phyloP scores from a whole-genome alignment of 2,888 invertebrate species.

The Altica lythri region DNA sequence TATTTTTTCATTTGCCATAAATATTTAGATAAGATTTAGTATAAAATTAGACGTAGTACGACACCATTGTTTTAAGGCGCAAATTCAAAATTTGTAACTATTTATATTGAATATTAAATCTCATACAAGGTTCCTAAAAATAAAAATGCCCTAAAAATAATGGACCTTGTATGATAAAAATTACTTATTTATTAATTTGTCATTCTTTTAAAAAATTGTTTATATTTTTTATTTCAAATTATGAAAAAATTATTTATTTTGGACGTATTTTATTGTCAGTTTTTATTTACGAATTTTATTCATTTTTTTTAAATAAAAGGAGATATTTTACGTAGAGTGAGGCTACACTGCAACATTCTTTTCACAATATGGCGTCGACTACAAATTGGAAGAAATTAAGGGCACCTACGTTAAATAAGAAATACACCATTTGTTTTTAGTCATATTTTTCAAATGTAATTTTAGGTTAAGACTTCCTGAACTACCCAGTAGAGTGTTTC shows the following conservation, averaged over 20 bases:
- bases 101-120: constrained; percentile 21
- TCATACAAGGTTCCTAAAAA: constrained; percentile 6
- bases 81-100: constrained; percentile 50
- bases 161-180: constrained; percentile 24
- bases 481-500: constrained; percentile 33
- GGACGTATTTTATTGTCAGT: constrained; percentile 43
- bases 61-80: constrained; percentile 49
- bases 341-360: constrained; percentile 38
- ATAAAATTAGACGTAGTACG: constrained; percentile 46
- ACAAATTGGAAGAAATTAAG: constrained; percentile 48
- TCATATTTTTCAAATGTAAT: constrained; percentile 31
- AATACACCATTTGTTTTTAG: constrained; percentile 40
- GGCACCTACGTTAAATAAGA: constrained; percentile 50
- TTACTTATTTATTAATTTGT: constrained; percentile 46
- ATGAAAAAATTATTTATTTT: constrained; percentile 52
- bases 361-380: constrained; percentile 48
- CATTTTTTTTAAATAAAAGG: constrained; percentile 29
- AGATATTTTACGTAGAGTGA: constrained; percentile 48
- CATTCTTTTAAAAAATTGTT: constrained; percentile 46
- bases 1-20: constrained; percentile 35
- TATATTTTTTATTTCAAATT: constrained; percentile 49
- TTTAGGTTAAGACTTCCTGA: constrained; percentile 28
- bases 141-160: neutral
- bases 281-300: constrained; percentile 44
- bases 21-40: constrained; percentile 32